A percentile compares a stretch with the other conserved stretches of the same genome.
phyloP scores from a whole-genome alignment of 2,113 vertebrate species.

The Pavo muticus region DNA sequence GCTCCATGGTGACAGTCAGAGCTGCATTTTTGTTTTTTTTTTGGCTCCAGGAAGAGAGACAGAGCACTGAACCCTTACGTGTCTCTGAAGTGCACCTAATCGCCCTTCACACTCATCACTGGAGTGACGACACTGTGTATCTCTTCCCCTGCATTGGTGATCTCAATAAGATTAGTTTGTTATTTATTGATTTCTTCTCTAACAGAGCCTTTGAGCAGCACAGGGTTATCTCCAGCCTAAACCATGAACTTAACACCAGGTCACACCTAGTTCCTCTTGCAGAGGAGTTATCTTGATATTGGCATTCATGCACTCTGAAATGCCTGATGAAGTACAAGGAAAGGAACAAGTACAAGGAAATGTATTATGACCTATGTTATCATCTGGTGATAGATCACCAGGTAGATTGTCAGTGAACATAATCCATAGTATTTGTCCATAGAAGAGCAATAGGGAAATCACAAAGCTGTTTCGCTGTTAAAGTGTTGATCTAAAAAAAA shows the following conservation, averaged over 20 bases:
- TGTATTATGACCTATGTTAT: neutral
- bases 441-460: neutral
- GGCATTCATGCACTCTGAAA: neutral
- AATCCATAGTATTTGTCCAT: neutral
- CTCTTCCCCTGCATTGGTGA: neutral
- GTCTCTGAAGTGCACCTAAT: neutral
- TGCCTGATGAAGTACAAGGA: neutral
- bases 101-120: rapidly evolving
- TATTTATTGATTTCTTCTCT: neutral
- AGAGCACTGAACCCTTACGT: neutral
- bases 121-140: neutral
- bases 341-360: neutral
- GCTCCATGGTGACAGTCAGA: neutral
- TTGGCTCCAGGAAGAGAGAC: neutral
- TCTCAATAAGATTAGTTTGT: neutral
- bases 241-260: neutral
- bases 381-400: neutral
- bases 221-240: neutral
- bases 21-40: neutral
- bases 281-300: neutral
- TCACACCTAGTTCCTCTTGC: neutral
- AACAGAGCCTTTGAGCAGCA: neutral
- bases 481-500: neutral
- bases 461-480: neutral
- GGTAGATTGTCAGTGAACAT: neutral